Conservation (phyloP, 1,140 invertebrate genomes). For the Lepidurus arcticus region DNA sequence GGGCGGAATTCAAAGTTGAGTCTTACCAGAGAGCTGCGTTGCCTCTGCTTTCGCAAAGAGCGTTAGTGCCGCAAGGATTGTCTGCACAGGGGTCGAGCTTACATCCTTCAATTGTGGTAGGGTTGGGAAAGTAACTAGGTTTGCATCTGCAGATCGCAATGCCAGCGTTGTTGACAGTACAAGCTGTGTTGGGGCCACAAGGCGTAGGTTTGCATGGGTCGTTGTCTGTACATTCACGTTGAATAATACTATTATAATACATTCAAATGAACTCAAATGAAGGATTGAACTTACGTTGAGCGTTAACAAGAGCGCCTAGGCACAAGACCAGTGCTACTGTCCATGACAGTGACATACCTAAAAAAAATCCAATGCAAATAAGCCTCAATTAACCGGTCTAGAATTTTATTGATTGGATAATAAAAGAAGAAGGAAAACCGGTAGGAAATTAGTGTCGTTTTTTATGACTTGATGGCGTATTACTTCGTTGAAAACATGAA, state of each 20-base stretch:
- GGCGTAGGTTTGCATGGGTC: slow-evolving; percentile 73
- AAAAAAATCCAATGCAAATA: neutral
- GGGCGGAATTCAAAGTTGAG: too few relatives aligned
- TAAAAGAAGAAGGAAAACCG: neutral
- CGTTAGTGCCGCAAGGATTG: slow-evolving; percentile 40
- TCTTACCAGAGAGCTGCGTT: slow-evolving; percentile 37
- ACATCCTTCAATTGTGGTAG: slow-evolving; percentile 44
- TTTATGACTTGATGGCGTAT: neutral
- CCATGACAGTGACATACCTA: slow-evolving; percentile 1
- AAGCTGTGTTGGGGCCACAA: slow-evolving; percentile 36
- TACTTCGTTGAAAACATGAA: neutral
- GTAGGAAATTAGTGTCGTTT: neutral
- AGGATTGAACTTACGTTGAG: slow-evolving; percentile 7
- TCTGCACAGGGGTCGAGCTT: slow-evolving; percentile 41
- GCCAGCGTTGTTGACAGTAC: slow-evolving; percentile 37
- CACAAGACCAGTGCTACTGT: slow-evolving; percentile 1
- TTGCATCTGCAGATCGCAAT: slow-evolving; percentile 41
- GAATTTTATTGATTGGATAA: neutral
- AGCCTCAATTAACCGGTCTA: neutral
- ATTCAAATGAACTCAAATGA: neutral
- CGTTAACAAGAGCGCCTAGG: neutral
- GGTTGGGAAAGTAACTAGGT: slow-evolving; percentile 42
- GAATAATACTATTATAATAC: neutral
- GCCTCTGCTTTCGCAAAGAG: slow-evolving; percentile 39
- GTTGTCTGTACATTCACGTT: slow-evolving; percentile 48